These are phyloP conservation scores for Castor canadensis DNA, from an alignment of 2,113 vertebrate genomes.

Conservation along the genomic window DNA sequence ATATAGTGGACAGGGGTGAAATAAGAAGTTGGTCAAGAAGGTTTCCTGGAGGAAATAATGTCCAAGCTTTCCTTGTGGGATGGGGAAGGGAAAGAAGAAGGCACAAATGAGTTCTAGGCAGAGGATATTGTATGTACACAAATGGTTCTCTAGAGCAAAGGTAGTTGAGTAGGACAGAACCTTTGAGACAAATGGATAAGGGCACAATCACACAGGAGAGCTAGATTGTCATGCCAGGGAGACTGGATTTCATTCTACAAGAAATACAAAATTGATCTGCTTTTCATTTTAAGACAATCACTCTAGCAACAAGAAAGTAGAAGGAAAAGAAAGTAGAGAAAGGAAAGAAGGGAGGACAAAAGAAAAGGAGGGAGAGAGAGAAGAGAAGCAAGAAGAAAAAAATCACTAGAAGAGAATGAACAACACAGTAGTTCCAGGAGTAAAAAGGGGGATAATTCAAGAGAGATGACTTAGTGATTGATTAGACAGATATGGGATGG, in stretches of 20 bases:
- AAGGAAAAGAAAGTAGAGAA: background rate
- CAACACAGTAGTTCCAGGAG: background rate
- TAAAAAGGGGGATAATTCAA: background rate
- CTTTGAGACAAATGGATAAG: background rate
- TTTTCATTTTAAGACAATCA: constrained; percentile 29
- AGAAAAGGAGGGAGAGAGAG: background rate
- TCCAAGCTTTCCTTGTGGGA: background rate
- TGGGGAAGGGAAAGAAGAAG: background rate
- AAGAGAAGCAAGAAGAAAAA: background rate
- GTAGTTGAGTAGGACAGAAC: background rate
- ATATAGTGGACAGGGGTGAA: background rate
- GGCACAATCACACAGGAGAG: background rate
- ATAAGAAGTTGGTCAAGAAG: background rate
- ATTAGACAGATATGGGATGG: no score
- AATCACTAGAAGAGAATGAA: background rate
- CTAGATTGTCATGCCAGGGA: background rate
- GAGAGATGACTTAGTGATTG: background rate
- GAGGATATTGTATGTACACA: background rate
- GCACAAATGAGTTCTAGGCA: background rate
- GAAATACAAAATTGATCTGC: background rate
- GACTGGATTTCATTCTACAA: background rate
- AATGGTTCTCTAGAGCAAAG: background rate
- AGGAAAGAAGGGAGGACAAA: background rate
- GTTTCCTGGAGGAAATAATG: background rate
- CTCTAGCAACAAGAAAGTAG: background rate